Evolutionary conservation across 2,797 vertebrate genomes (phyloP).

Genomic region (Lycodopsis pacificus): DNA sequence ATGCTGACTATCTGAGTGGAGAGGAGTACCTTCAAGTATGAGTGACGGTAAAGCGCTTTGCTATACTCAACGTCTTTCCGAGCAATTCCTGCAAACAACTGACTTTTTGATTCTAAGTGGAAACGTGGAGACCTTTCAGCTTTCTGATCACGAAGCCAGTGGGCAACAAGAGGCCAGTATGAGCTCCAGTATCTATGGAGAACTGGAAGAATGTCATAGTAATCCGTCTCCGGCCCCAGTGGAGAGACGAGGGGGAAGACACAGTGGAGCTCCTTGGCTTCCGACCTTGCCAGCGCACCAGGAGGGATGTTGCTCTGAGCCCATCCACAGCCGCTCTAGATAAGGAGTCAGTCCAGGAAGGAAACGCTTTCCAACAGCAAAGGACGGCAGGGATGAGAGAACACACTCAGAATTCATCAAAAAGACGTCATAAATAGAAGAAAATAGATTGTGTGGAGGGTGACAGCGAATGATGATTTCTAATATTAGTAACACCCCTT

Average conservation of each 20-base stretch:
- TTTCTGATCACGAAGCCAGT: slow-evolving; percentile 30
- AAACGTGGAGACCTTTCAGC: slow-evolving; percentile 17
- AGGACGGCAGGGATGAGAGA: slow-evolving; percentile 41
- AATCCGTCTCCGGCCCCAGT: slow-evolving; percentile 47
- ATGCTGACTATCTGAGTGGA: background rate
- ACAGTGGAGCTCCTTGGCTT: slow-evolving; percentile 45
- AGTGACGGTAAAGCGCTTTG: slow-evolving; percentile 1
- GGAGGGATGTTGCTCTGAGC: slow-evolving; percentile 31
- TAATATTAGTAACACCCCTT: background rate
- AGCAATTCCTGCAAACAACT: slow-evolving; percentile 5
- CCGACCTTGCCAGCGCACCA: slow-evolving; percentile 52
- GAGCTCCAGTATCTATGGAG: slow-evolving; percentile 47
- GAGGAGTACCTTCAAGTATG: slow-evolving; percentile 6
- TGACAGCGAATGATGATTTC: background rate
- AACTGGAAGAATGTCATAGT: slow-evolving; percentile 53
- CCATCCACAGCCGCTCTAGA: slow-evolving; percentile 41
- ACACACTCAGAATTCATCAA: slow-evolving; percentile 37
- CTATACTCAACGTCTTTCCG: background rate
- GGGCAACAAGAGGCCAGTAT: slow-evolving; percentile 27
- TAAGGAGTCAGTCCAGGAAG: slow-evolving; percentile 39
- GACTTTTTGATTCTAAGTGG: background rate
- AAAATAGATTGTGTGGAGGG: slow-evolving; percentile 15
- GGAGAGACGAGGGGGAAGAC: slow-evolving; percentile 44
- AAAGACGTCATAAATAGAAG: slow-evolving; percentile 12
- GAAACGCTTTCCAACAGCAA: slow-evolving; percentile 36